Base-by-base conservation (phyloP, 2,888 invertebrate genomes). In the Andrena minutula region DNA sequence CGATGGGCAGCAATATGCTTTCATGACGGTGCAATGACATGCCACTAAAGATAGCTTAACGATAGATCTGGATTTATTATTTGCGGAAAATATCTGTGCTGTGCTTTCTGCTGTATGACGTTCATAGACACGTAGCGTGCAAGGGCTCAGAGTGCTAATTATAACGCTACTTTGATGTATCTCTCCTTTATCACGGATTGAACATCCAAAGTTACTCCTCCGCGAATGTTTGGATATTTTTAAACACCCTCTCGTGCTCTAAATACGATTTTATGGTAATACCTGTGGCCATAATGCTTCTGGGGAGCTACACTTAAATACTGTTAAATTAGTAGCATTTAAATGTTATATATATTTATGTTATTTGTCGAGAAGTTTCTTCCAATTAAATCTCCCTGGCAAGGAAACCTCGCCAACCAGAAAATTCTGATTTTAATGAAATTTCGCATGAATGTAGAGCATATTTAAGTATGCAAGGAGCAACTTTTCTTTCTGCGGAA, bases 11-110 rank as follows among this genome's bases (percentile, higher is more conserved):
- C 53, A 60, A 70, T 65, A 74, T 23, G 53, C 81, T 70, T 66
- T 66, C 53, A 71, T 65, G 75, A 75, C 73, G 76, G 85, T 75
- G 79, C 85, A 85, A 85, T 69, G 84, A 82, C 79, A 85, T 60
- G 63, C 60, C 23, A 68, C 53, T 73, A 78, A 78, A 53, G 56
- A 74, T 79, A 79, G 74, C 53, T 28, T 28, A 51, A 28, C 10
- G 35, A 16, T 61, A 72, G 68, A 16, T 69, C 60, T 49, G 73
- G 65, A 78, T 81, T 69, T 77, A 73, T 70, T 81, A 60, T 78
- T 81, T 49, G 49, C 47, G 69, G 63, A 10, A 69, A 74, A 75
- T 79, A 66, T 65, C 41, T 47, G n/a, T 32, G 53, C 26, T 47
- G 28, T 53, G 56, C 35, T 69, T 16, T 70, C 70, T 60, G 60